Base-by-base conservation (phyloP, 35 echinoderm and acorn worm species). In the Chiridota heheva region DNA sequence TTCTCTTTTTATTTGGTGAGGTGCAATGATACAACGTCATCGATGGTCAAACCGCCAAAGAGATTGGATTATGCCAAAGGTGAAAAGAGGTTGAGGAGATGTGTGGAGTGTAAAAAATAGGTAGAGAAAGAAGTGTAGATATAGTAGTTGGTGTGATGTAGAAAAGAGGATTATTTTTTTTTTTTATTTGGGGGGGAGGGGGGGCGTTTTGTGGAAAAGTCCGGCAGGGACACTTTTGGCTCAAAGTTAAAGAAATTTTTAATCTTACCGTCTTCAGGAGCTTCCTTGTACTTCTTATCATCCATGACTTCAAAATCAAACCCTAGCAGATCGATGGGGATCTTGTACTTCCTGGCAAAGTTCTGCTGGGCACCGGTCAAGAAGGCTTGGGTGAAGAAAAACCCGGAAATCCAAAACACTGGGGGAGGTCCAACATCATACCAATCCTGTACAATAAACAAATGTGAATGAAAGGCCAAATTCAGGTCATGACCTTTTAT, bases 301-400 rank as follows among this genome's bases (percentile, higher is more conserved):
- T 98, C 95, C 47, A 98, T 45, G n/a, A 98, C 95, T 38, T 92
- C 82, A 74, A 79, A 90, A 48, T 98, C 95, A 82, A 88, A 98
- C 12, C 95, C 89, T 16, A 98, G 76, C 51, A 98, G 43, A 70
- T 98, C 93, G 44, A 98, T 98, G 34, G 95, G 95, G 41, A 98
- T 98, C 53, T 88, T 98, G 83, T 89, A 92, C 65, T 92, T 98
- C 73, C 95, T 98, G 63, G 95, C 95, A 71, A 66, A 98, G 74
- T 98, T 98, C 68, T 98, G 95, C 45, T 98, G 95, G 63, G 89
- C 95, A 56, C 95, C 89, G 2, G 95, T 98, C 55, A 98, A 78
- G 81, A 98, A 98, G 47, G 95, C 95, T 65, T 98, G 95, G 0
- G 95, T 98, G 89, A 98, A 98, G 86, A 92, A 92, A 60, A 98